Evolutionary conservation across 2,888 invertebrate genomes (phyloP), one percentile per base, ranked within the genome.

Genomic region (Cheilosia grossa): DNA sequence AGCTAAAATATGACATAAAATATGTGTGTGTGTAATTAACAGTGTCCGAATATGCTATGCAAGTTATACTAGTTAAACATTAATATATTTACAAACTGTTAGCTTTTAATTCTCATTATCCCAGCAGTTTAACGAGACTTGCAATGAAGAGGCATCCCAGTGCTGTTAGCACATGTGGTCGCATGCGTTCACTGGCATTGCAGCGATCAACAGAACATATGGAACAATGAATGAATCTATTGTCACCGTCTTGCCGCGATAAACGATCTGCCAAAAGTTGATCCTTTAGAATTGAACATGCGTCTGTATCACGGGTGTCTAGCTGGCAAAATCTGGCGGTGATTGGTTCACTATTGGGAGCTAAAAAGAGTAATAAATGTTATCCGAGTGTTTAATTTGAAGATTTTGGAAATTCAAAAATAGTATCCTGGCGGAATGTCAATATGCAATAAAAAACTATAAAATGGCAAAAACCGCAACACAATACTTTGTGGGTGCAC

Each of bases 281-380:
- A 19, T 87, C 88, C 15, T 89, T 88, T 37, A 91, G 72, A 40
- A 91, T 90, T 10, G 88, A 87, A 42, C 92, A 92, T 21, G 92
- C 90, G 87, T 92, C 89, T 51, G 92, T 90, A 21, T 91, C 90
- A 0, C 89, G 90, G 1, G 91, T 90, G 79, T 91, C 90, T 61
- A 92, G 88, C 87, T 92, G 92, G 75, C 92, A 92, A 72, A 91
- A 91, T 49, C 92, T 89, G 0, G 91, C 91, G 2, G 91, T 91
- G 0, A 91, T 90, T 82, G 90, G 70, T 63, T 87, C 80, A 19
- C 87, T 83, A 40, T 82, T 66, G 13, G 53, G 17, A 42, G 33
- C 82, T 81, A 4, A 44, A 24, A 47, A 19, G n/a, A 30, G 13
- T 24, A 33, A 13, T 17, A 17, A 33, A 44, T n/a, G 19, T 19